Conservation (phyloP, 53 echinoderm and acorn worm genomes). For the Crossaster papposus region DNA sequence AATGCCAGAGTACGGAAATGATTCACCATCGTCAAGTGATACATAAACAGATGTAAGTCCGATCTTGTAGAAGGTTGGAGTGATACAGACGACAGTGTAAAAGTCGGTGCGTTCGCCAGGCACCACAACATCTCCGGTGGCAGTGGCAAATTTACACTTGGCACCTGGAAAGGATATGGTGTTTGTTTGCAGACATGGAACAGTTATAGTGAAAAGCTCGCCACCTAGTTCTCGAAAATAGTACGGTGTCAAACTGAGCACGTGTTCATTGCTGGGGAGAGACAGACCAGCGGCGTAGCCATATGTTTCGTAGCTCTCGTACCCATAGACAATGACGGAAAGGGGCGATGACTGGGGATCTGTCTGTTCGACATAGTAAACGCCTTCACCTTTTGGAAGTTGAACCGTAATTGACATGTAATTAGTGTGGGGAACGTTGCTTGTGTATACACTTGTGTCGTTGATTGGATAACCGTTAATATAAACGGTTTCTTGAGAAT, state of each 20-base stretch:
- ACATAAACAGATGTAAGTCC: conserved; percentile 57
- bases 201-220: conserved; percentile 51
- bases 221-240: conserved; percentile 71
- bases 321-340: conserved; percentile 74
- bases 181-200: conserved; percentile 55
- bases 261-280: conserved; percentile 49
- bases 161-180: not conserved
- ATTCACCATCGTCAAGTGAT: conserved; percentile 44
- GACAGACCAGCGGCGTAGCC: conserved; percentile 78
- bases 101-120: conserved; percentile 21
- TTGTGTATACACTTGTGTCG: not conserved
- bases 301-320: conserved; percentile 61
- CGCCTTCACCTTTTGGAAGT: conserved; percentile 74
- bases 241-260: conserved; percentile 60
- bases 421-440: conserved; percentile 36
- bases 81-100: conserved; percentile 59
- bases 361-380: conserved; percentile 70
- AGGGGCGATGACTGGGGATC: conserved; percentile 40
- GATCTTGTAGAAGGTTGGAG: conserved; percentile 56
- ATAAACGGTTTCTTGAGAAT: conserved; percentile 38
- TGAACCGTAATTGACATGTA: conserved; percentile 54
- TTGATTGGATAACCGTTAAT: conserved; percentile 58
- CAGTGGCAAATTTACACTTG: conserved; percentile 54
- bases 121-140: conserved; percentile 36
- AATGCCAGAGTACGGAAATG: conserved; percentile 64